These are phyloP conservation scores for Oryzias javanicus DNA, from an alignment of 2,113 vertebrate species.

Conservation along the genomic window DNA sequence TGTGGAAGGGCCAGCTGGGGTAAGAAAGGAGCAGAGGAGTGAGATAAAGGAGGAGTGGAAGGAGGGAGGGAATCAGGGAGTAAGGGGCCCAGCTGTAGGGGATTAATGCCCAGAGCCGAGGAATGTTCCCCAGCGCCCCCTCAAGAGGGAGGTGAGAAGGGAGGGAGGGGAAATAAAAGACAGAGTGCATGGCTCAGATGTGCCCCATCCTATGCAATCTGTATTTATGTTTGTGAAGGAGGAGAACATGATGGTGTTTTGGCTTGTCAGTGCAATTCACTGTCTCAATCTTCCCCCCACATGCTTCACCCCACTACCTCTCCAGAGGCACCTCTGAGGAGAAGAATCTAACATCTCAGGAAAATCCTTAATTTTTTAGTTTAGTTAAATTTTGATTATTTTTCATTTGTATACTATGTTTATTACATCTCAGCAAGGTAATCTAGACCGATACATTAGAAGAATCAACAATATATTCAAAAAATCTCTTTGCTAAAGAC, in stretches of 20 bases:
- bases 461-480: slow-evolving; percentile 7
- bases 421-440: slow-evolving; percentile 13
- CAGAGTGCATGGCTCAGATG: slow-evolving; percentile 78
- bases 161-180: slow-evolving; percentile 67
- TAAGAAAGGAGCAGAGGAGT: slow-evolving; percentile 78
- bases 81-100: slow-evolving; percentile 94
- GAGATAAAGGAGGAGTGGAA: slow-evolving; percentile 31
- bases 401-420: slow-evolving; percentile 25
- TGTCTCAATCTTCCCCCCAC: slow-evolving; percentile 37
- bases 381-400: slow-evolving; percentile 46
- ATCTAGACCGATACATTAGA: slow-evolving; percentile 1
- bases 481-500: too few relatives aligned
- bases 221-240: slow-evolving; percentile 29
- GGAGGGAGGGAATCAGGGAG: slow-evolving; percentile 73
- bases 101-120: slow-evolving; percentile 96
- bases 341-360: slow-evolving; percentile 34
- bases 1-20: slow-evolving; percentile 75
- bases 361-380: slow-evolving; percentile 18
- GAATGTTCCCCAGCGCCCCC: slow-evolving; percentile 85
- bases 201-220: slow-evolving; percentile 47
- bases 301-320: slow-evolving; percentile 21
- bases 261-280: slow-evolving; percentile 53
- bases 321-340: slow-evolving; percentile 41
- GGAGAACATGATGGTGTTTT: slow-evolving; percentile 31
- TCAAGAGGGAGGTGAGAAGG: slow-evolving; percentile 60